phyloP scores from a whole-genome alignment of 2,113 vertebrate species.

The Nematolebias whitei region DNA sequence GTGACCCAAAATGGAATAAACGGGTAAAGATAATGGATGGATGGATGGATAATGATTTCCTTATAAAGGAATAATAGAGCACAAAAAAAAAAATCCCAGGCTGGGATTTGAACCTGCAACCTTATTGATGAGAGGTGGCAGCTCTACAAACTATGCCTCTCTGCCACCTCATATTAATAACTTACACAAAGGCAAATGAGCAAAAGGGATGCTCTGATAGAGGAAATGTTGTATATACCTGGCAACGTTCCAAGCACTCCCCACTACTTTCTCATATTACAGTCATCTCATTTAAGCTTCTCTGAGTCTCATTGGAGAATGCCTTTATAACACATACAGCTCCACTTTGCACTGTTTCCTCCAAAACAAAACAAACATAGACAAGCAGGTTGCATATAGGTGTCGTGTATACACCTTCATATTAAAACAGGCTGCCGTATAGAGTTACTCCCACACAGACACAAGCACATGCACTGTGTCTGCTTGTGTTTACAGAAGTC shows the following conservation, averaged over 20 bases:
- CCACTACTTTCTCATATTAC: conserved; percentile 49
- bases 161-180: no score
- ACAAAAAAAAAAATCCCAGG: no score
- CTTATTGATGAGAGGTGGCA: no score
- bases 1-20: no score
- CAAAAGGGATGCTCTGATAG: conserved; percentile 12
- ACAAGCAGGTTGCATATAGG: conserved; percentile 28
- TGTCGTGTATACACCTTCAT: conserved; percentile 37
- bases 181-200: conserved; percentile 46
- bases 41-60: no score
- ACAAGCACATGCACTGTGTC: conserved; percentile 10
- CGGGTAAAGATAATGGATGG: no score
- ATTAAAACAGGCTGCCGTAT: conserved; percentile 42
- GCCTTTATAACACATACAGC: conserved; percentile 46
- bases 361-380: conserved; percentile 28
- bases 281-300: conserved; percentile 58
- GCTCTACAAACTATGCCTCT: no score
- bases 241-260: conserved; percentile 42
- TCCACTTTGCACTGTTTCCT: conserved; percentile 38
- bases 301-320: conserved; percentile 50
- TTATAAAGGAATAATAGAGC: no score
- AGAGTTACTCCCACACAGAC: conserved; percentile 27
- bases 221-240: conserved; percentile 33
- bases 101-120: no score
- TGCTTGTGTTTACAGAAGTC: conserved; percentile 59